Conservation (phyloP, 2,797 vertebrate genomes). For the Xyrichtys novacula region DNA sequence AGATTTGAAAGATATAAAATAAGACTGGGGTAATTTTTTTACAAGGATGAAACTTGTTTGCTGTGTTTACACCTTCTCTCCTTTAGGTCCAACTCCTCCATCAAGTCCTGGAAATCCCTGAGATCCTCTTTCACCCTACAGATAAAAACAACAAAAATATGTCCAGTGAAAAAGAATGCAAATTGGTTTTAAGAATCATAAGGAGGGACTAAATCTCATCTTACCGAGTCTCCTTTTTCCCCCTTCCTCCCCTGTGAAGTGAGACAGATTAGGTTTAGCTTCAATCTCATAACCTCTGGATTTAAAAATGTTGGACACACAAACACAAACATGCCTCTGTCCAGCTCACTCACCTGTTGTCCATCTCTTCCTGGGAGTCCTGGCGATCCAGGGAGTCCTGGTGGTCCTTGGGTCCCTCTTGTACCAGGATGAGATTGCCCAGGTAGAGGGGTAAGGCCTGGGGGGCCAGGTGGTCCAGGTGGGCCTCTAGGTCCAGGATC, state of each 20-base stretch:
- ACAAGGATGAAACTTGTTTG: neutral
- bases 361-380: slow-evolving; percentile 77
- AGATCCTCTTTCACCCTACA: slow-evolving; percentile 81
- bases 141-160: neutral
- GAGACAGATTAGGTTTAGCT: slow-evolving; percentile 2
- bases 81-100: slow-evolving; percentile 83
- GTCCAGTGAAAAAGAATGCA: too few species aligned
- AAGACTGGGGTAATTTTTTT: neutral
- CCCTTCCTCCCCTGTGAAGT: slow-evolving; percentile 74
- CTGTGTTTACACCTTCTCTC: slow-evolving; percentile 83
- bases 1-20: neutral
- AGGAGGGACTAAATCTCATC: too few species aligned
- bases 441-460: slow-evolving; percentile 51
- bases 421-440: slow-evolving; percentile 59
- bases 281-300: neutral
- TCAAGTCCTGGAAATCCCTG: slow-evolving; percentile 77
- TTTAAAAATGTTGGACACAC: neutral
- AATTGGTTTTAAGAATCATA: too few species aligned
- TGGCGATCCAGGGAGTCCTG: slow-evolving; percentile 59
- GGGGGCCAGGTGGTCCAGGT: slow-evolving; percentile 63
- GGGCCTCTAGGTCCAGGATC: slow-evolving; percentile 73
- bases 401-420: slow-evolving; percentile 67
- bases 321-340: neutral
- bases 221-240: slow-evolving; percentile 73
- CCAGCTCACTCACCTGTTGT: slow-evolving; percentile 64